Conservation (phyloP, 2,797 vertebrate species). For the Lacerta agilis region DNA sequence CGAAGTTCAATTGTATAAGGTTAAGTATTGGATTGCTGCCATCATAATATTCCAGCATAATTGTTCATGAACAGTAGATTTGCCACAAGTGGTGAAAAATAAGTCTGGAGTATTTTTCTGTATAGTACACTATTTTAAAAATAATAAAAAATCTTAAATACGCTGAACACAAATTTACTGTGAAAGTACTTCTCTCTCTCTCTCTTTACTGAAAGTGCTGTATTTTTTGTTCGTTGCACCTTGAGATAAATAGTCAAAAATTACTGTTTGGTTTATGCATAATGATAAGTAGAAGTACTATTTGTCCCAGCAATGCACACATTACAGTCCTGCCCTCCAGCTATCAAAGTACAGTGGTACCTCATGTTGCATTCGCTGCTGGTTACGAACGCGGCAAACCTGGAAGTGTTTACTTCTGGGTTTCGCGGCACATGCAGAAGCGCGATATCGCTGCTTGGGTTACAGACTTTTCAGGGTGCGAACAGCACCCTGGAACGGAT, state of each 20-base stretch:
- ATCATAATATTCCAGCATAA: slow-evolving; percentile 27
- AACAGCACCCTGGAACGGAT: too few species aligned
- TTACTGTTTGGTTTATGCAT: not conserved
- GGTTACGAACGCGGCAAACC: too few species aligned
- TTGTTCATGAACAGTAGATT: slow-evolving; percentile 48
- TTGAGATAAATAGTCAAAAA: not conserved
- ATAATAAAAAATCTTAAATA: slow-evolving; percentile 79
- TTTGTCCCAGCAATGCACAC: not conserved
- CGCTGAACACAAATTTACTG: slow-evolving; percentile 12
- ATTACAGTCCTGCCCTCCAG: not conserved
- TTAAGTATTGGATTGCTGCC: slow-evolving; percentile 53
- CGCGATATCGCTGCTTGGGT: too few species aligned
- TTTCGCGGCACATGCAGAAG: too few species aligned
- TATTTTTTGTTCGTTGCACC: not conserved
- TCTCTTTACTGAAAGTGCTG: not conserved
- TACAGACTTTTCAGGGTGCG: too few species aligned
- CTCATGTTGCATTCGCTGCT: too few species aligned
- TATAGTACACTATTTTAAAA: slow-evolving; percentile 74
- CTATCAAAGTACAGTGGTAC: not conserved
- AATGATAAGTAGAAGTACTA: not conserved
- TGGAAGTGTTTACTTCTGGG: too few species aligned
- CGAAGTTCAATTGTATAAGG: slow-evolving; percentile 44
- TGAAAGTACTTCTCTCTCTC: not conserved
- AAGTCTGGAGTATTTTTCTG: slow-evolving; percentile 64
- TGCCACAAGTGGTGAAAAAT: slow-evolving; percentile 62